Conservation (phyloP, 2,888 invertebrate species). For the Congeria kusceri region DNA sequence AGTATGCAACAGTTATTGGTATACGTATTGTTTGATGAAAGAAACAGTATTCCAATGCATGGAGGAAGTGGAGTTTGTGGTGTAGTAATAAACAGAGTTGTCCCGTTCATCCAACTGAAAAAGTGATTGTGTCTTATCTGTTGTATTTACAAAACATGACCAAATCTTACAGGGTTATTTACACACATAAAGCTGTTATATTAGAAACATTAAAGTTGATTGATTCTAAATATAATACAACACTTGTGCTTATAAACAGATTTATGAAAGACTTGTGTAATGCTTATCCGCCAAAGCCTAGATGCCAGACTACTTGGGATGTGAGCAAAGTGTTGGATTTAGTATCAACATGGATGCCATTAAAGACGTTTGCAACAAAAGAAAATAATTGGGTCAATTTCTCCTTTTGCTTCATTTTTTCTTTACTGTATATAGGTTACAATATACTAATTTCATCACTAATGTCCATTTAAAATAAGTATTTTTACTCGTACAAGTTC, state of each 20-base stretch:
- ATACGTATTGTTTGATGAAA: no score
- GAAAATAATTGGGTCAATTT: no score
- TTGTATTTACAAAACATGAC: background rate
- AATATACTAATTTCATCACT: no score
- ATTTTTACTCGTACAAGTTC: no score
- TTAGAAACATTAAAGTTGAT: constrained; percentile 32
- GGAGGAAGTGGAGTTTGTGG: constrained; percentile 28
- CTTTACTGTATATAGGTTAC: no score
- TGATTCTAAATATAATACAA: background rate
- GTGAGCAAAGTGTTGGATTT: constrained; percentile 18
- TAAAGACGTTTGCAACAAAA: no score
- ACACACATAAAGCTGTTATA: constrained; percentile 32
- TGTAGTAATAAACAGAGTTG: background rate
- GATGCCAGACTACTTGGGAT: constrained; percentile 26
- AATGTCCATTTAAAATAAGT: no score
- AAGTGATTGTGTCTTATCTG: constrained; percentile 5
- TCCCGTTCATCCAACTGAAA: constrained; percentile 1
- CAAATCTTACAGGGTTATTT: constrained; percentile 18
- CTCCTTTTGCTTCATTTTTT: no score
- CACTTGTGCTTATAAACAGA: background rate
- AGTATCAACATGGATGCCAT: constrained; percentile 18
- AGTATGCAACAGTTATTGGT: no score
- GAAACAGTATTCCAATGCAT: constrained; percentile 17
- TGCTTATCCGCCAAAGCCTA: constrained; percentile 12
- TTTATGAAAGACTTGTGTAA: constrained; percentile 31